Evolutionary conservation across 2,113 vertebrate species (phyloP).

Genomic region (Rhadina sibilatrix): DNA sequence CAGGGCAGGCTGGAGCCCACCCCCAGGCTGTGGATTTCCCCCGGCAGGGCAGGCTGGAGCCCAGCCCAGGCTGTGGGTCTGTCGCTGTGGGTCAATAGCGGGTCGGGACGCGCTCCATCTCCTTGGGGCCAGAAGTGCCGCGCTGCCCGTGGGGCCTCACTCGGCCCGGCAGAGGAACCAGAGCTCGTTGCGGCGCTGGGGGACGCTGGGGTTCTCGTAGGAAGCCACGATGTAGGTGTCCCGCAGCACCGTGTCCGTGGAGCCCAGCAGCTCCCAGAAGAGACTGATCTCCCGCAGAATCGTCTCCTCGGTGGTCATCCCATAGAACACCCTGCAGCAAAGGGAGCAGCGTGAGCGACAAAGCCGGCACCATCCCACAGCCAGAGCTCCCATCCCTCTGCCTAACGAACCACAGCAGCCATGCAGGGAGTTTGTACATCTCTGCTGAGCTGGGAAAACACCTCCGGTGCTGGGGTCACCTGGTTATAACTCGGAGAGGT

Average conservation of each 20-base stretch:
- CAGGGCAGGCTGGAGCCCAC: neutral
- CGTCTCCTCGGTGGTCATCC: constrained; percentile 83
- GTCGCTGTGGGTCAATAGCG: neutral
- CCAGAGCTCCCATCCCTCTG: neutral
- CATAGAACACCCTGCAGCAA: constrained; percentile 77
- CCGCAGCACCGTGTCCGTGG: constrained; percentile 25
- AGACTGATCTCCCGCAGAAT: constrained; percentile 74
- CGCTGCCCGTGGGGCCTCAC: too few species aligned
- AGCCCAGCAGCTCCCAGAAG: constrained; percentile 79
- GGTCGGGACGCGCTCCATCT: neutral
- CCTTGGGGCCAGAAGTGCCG: neutral
- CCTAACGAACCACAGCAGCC: neutral
- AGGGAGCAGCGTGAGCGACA: neutral
- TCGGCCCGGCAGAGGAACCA: constrained; percentile 77
- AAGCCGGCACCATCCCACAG: neutral
- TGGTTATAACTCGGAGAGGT: constrained; percentile 73
- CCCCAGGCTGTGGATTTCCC: neutral
- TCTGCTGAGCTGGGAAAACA: neutral
- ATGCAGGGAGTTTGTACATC: neutral
- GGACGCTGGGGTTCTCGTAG: constrained; percentile 82
- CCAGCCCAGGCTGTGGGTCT: neutral
- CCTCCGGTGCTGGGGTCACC: constrained; percentile 63
- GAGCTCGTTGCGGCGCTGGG: constrained; percentile 82
- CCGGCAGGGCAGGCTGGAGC: neutral
- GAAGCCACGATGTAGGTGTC: constrained; percentile 78